phyloP scores from a whole-genome alignment of 2,888 invertebrate genomes.

The Agelastica alni region DNA sequence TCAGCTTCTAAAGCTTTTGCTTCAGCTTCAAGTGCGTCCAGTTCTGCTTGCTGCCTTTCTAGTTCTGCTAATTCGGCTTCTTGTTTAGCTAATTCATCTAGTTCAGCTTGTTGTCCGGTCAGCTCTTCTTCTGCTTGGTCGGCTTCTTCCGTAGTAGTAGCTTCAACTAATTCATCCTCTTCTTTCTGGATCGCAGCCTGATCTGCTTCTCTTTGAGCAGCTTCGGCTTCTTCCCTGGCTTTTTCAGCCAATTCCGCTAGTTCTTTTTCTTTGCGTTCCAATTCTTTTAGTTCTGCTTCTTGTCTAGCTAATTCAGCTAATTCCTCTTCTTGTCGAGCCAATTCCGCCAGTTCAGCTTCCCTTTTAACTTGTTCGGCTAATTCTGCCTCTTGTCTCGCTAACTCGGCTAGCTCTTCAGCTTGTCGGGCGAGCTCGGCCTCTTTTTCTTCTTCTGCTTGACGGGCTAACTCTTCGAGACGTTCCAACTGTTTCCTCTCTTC shows the following conservation, averaged over 20 bases:
- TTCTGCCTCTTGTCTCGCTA: slow-evolving; percentile 66
- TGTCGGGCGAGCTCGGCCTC: slow-evolving; percentile 72
- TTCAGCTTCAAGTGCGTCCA: slow-evolving; percentile 47
- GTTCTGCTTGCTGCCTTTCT: slow-evolving; percentile 46
- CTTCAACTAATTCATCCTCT: slow-evolving; percentile 62
- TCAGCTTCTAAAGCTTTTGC: slow-evolving; percentile 43
- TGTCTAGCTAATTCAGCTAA: slow-evolving; percentile 61
- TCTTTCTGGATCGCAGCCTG: slow-evolving; percentile 52
- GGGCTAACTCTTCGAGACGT: slow-evolving; percentile 64
- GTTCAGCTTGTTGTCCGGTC: slow-evolving; percentile 61
- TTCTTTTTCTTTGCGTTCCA: slow-evolving; percentile 62
- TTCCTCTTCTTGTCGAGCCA: slow-evolving; percentile 63
- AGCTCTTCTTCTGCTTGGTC: slow-evolving; percentile 60
- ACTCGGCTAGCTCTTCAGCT: slow-evolving; percentile 56
- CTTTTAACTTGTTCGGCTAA: slow-evolving; percentile 63
- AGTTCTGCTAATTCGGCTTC: slow-evolving; percentile 49
- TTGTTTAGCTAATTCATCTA: slow-evolving; percentile 53
- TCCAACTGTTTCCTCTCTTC: slow-evolving; percentile 58
- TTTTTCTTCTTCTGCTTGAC: slow-evolving; percentile 66
- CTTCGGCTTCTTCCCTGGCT: slow-evolving; percentile 64
- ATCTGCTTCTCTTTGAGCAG: slow-evolving; percentile 61
- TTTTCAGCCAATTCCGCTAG: slow-evolving; percentile 66
- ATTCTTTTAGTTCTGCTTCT: slow-evolving; percentile 58
- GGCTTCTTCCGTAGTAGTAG: slow-evolving; percentile 35
- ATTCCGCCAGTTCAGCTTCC: slow-evolving; percentile 62